Evolutionary conservation across 2,888 invertebrate species (phyloP).

Genomic region (Agrochola litura): DNA sequence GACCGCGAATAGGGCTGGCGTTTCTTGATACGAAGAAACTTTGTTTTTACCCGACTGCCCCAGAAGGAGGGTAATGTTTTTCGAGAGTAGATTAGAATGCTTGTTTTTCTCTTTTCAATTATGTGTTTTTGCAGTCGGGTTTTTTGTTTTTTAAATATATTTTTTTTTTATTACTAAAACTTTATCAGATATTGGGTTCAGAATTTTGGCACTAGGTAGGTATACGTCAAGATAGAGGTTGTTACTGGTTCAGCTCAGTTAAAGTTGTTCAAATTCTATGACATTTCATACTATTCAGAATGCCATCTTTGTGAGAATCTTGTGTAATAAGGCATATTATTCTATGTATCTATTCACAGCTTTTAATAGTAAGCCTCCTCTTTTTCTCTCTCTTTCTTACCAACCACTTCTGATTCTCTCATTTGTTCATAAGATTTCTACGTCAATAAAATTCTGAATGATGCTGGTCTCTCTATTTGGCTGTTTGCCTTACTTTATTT

Average conservation of each 20-base stretch:
- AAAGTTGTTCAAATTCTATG: not conserved
- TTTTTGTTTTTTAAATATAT: no score
- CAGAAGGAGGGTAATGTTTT: no score
- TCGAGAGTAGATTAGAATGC: no score
- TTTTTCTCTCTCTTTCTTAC: not conserved
- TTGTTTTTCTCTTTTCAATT: no score
- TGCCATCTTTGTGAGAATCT: not conserved
- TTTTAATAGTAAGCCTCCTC: not conserved
- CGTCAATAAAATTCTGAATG: conserved; percentile 33
- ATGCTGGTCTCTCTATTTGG: conserved; percentile 67
- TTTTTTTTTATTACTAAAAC: not conserved
- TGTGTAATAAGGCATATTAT: not conserved
- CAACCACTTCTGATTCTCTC: not conserved
- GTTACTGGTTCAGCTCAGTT: not conserved
- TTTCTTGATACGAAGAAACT: not conserved
- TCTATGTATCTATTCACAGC: not conserved
- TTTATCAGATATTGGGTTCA: not conserved
- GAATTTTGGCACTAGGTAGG: not conserved
- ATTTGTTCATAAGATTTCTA: conserved; percentile 3
- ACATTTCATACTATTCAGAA: not conserved
- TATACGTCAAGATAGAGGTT: no score
- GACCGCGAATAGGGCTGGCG: conserved; percentile 66
- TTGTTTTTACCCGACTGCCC: no score
- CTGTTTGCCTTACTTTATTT: conserved; percentile 66
- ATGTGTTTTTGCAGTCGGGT: no score